Percentiles rank a stretch among this genome's conserved stretches.
Evolutionary conservation across 2,888 invertebrate genomes (phyloP).

Genomic region (Glaucopsyche alexis): DNA sequence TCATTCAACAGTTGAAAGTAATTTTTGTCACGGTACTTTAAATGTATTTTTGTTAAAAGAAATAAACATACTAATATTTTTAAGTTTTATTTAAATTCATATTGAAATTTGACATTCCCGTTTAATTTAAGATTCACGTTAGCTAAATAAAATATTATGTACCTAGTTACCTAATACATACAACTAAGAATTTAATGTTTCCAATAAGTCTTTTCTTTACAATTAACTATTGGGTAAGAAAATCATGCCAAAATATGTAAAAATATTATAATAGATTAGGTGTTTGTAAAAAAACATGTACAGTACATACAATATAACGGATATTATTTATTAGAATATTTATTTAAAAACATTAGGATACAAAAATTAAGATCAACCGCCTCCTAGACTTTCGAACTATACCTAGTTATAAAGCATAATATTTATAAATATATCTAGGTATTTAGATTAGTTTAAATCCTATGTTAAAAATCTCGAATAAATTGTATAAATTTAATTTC

Average conservation of each 20-base stretch:
- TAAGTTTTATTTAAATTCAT: constrained; percentile 73
- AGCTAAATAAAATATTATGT: not conserved
- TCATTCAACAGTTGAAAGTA: constrained; percentile 22
- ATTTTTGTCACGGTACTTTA: not conserved
- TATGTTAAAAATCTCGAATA: constrained; percentile 55
- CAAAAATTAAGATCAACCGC: constrained; percentile 56
- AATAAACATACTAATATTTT: constrained; percentile 68
- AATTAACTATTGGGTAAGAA: constrained; percentile 60
- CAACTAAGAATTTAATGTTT: constrained; percentile 47
- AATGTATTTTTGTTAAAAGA: constrained; percentile 62
- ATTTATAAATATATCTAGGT: constrained; percentile 10
- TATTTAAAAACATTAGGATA: constrained; percentile 52
- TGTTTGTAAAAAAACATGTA: constrained; percentile 63
- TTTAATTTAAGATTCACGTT: not conserved
- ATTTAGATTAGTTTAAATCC: constrained; percentile 46
- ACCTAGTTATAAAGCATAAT: constrained; percentile 20
- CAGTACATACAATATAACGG: constrained; percentile 48
- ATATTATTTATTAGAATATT: constrained; percentile 36
- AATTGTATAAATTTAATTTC: constrained; percentile 63
- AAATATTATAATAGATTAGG: constrained; percentile 45
- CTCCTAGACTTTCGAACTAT: constrained; percentile 13
- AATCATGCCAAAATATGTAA: constrained; percentile 53
- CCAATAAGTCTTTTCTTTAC: constrained; percentile 67
- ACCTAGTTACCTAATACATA: not conserved
- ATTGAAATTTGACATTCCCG: constrained; percentile 38